A percentile compares a stretch with the other conserved stretches of the same genome.
phyloP scores from a whole-genome alignment of 2,797 vertebrate species.

The Aulostomus chinensis region DNA sequence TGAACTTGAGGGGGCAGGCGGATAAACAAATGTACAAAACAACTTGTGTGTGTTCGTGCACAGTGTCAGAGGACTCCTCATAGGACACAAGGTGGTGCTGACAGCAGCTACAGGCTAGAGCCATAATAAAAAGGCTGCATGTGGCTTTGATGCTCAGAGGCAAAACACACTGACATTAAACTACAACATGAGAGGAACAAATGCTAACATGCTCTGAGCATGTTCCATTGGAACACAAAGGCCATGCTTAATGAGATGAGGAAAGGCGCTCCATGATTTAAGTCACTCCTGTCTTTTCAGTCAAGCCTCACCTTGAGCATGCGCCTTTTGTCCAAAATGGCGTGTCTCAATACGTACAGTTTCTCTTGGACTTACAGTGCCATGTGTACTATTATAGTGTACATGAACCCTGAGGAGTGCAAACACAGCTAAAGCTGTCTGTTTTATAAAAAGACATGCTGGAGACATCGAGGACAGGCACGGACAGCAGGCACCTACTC shows the following conservation, averaged over 20 bases:
- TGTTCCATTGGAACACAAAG: slow-evolving; percentile 17
- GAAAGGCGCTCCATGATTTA: neutral
- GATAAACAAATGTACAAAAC: slow-evolving; percentile 13
- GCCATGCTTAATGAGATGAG: slow-evolving; percentile 1
- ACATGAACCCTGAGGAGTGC: slow-evolving; percentile 12
- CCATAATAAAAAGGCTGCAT: slow-evolving; percentile 33
- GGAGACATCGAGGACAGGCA: too few species aligned
- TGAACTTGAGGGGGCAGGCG: slow-evolving; percentile 18
- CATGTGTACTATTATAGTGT: neutral
- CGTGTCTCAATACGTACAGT: too few species aligned
- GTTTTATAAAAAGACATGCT: too few species aligned
- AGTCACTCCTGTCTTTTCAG: slow-evolving; percentile 1
- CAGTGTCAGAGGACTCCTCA: slow-evolving; percentile 1
- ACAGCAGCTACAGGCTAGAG: slow-evolving; percentile 36
- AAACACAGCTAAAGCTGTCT: neutral
- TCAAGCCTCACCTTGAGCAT: slow-evolving; percentile 6
- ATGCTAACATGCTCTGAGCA: slow-evolving; percentile 23
- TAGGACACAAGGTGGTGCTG: slow-evolving; percentile 28
- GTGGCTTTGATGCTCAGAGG: slow-evolving; percentile 11
- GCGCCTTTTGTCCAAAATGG: too few species aligned
- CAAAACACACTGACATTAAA: slow-evolving; percentile 40
- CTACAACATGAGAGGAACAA: slow-evolving; percentile 27
- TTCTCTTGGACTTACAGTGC: too few species aligned
- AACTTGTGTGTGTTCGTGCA: slow-evolving; percentile 1
- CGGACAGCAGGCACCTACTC: too few species aligned